Evolutionary conservation across 1,140 invertebrate species (phyloP).

Genomic region (Micrasema minimum): DNA sequence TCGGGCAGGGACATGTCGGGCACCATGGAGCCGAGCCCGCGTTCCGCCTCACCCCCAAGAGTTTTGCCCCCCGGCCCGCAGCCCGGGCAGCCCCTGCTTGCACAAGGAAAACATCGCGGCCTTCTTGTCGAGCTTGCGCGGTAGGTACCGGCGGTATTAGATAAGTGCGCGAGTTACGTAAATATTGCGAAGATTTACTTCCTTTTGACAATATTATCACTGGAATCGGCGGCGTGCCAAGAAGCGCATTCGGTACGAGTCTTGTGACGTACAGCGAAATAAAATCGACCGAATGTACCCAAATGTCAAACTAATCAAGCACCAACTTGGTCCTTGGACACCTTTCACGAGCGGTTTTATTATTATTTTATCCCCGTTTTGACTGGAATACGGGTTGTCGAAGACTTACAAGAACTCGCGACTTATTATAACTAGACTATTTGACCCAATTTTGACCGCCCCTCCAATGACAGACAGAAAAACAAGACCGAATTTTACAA

Average conservation of each 20-base stretch:
- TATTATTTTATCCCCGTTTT: neutral
- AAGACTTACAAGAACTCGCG: constrained; percentile 3
- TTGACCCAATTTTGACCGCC: constrained; percentile 35
- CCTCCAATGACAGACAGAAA: constrained; percentile 34
- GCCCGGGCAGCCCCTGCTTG: constrained; percentile 58
- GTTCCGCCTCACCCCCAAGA: constrained; percentile 53
- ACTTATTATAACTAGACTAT: constrained; percentile 7
- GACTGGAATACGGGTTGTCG: neutral
- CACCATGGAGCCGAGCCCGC: constrained; percentile 72
- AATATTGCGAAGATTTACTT: constrained; percentile 31
- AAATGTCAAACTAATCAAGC: constrained; percentile 44
- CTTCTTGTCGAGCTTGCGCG: constrained; percentile 6
- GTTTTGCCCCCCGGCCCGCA: constrained; percentile 59
- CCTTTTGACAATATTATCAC: constrained; percentile 24
- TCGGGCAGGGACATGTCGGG: constrained; percentile 73
- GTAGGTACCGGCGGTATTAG: constrained; percentile 47
- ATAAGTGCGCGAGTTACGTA: constrained; percentile 53
- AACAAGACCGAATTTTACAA: constrained; percentile 23
- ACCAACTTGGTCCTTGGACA: neutral
- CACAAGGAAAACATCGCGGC: constrained; percentile 42
- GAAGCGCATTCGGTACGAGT: constrained; percentile 7
- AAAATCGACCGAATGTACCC: constrained; percentile 32
- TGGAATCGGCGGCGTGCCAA: constrained; percentile 33
- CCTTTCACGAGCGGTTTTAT: neutral
- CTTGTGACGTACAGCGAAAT: constrained; percentile 27